A percentile compares a stretch with the other conserved stretches of the same genome.
phyloP scores from a whole-genome alignment of 2,113 vertebrate species.

The Larimichthys polyactis region DNA sequence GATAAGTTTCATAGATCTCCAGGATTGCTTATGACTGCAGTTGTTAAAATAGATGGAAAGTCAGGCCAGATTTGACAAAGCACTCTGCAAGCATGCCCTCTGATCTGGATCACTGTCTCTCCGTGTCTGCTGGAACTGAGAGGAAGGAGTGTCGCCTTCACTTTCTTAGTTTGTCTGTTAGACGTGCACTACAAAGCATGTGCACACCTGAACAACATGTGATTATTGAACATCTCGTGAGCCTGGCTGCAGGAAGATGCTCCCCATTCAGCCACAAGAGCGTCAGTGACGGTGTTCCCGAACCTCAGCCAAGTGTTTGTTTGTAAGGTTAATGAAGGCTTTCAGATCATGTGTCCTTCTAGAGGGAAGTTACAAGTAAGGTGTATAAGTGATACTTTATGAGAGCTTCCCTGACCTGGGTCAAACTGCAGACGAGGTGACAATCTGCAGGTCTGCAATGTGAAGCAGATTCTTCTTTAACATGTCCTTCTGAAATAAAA shows the following conservation, averaged over 20 bases:
- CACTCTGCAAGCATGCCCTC: conserved; percentile 31
- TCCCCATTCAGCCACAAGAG: not conserved
- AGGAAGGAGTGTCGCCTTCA: not conserved
- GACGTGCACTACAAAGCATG: no score
- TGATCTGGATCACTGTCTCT: conserved; percentile 43
- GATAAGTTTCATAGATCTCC: conserved; percentile 64
- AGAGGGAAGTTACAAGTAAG: not conserved
- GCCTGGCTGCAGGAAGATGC: not conserved
- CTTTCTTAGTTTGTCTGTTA: not conserved
- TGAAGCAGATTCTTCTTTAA: no score
- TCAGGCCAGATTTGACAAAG: conserved; percentile 49
- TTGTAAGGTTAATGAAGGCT: no score
- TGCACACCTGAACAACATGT: not conserved
- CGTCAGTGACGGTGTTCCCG: not conserved
- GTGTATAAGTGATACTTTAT: no score
- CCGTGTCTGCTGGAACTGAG: not conserved
- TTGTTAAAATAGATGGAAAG: conserved; percentile 70
- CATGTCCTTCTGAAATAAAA: no score
- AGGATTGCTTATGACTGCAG: conserved; percentile 70
- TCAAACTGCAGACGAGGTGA: no score
- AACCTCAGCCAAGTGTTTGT: no score
- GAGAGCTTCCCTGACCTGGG: no score
- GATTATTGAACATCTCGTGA: not conserved
- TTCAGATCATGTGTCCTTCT: not conserved
- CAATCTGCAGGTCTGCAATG: no score